phyloP scores from a whole-genome alignment of 1,140 invertebrate genomes.

The Ooceraea biroi region DNA sequence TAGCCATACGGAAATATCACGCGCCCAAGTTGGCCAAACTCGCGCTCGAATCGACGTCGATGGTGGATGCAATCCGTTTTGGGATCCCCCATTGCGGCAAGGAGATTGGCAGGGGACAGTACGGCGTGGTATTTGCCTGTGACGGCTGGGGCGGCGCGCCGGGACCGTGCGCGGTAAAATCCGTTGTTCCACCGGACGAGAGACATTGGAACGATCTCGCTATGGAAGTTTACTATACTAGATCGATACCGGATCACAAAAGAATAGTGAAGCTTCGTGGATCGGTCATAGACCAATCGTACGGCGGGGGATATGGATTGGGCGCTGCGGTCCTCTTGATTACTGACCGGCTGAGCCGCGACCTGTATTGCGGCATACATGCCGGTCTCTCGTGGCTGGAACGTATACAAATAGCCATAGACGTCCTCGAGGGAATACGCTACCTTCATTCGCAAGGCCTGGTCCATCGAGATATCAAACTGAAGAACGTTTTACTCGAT shows the following conservation, averaged over 20 bases:
- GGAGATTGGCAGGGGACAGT: conserved; percentile 96
- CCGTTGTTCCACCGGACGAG: conserved; percentile 95
- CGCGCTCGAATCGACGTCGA: conserved; percentile 94
- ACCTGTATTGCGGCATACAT: conserved; percentile 94
- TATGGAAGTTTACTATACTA: conserved; percentile 96
- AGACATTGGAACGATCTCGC: conserved; percentile 97
- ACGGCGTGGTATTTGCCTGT: conserved; percentile 96
- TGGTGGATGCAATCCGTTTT: conserved; percentile 91
- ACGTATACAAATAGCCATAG: conserved; percentile 92
- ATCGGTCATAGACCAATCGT: conserved; percentile 94
- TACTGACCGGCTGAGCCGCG: conserved; percentile 91
- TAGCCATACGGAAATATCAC: conserved; percentile 92
- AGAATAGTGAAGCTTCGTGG: conserved; percentile 93
- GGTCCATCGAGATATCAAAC: conserved; percentile 95
- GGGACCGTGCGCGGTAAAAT: conserved; percentile 94
- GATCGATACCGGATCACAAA: conserved; percentile 94
- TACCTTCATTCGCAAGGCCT: conserved; percentile 95
- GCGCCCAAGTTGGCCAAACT: conserved; percentile 93
- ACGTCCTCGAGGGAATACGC: conserved; percentile 94
- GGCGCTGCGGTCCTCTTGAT: conserved; percentile 93
- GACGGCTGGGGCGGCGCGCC: conserved; percentile 91
- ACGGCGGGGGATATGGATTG: conserved; percentile 87
- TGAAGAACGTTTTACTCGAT: conserved; percentile 96
- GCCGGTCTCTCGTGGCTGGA: conserved; percentile 90
- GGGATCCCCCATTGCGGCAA: conserved; percentile 92